Base-by-base conservation (phyloP, 2,888 invertebrate species). In the Tenthredo mesomela region DNA sequence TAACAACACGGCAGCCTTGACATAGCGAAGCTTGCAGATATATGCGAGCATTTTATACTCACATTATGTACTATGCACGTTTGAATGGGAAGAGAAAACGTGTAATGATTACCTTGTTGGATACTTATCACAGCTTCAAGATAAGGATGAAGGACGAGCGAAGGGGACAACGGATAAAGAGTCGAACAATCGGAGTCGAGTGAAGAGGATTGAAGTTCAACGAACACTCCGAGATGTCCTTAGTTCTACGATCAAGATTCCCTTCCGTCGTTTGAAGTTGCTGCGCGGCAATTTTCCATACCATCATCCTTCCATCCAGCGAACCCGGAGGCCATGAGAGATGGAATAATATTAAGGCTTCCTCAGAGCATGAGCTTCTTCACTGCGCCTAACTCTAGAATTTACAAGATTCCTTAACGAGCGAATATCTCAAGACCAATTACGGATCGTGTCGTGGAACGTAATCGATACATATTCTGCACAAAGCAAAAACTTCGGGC, bases 191-290 rank as follows among this genome's bases (percentile, higher is more conserved):
- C 77, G 29, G n/a, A 61, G 61, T 25, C 12, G 61, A 80, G 37
- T 80, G 61, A 80, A 80, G 80, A 40, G 58, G 58, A 80, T 80
- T 80, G 12, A 61, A 80, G 61, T 58, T 58, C 12, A n/a, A 50
- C 40, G 80, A 80, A 61, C 54, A 80, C 61, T 61, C 40, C 15
- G 6, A 5, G 67, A 67, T 67, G 50, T 82, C 47, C 29, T 67
- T 18, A 70, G 67, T 82, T 82, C 82, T 29, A 29, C 82, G 67
- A 82, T 82, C 82, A 67, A 82, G 82, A 82, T 82, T 67, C 82
- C 70, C 67, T 70, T 47, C 80, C 43, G 82, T 82, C 70, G 82
- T 82, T 82, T 47, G 47, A 82, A 82, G 43, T 70, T 82, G 82
- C 67, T 37, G 54, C 67, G 70, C 82, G 82, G 67, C 25, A 70